Evolutionary conservation across 2,888 invertebrate genomes (phyloP).

Genomic region (Lymantria dispar): DNA sequence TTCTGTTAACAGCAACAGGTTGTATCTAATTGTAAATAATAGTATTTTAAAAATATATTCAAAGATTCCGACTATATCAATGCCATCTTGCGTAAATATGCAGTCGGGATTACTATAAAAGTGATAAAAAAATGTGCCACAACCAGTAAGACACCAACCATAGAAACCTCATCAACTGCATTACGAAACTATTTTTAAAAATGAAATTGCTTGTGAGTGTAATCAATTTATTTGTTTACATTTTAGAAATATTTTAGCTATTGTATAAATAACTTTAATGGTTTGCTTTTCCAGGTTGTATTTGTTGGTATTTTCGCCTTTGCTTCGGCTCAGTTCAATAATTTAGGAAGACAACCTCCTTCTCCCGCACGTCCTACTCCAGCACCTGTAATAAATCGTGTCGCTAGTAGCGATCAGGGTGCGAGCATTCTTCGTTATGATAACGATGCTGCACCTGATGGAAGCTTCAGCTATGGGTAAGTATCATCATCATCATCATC

Average conservation of each 20-base stretch:
- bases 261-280: not conserved
- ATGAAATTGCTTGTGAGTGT: constrained; percentile 61
- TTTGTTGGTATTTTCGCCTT: constrained; percentile 57
- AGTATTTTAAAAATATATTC: constrained; percentile 43
- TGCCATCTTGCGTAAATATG: constrained; percentile 54
- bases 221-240: not conserved
- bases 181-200: constrained; percentile 1
- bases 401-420: constrained; percentile 37
- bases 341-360: constrained; percentile 1
- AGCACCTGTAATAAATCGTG: constrained; percentile 2
- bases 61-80: constrained; percentile 51
- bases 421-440: constrained; percentile 60
- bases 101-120: constrained; percentile 48
- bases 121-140: constrained; percentile 30
- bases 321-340: constrained; percentile 39
- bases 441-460: constrained; percentile 68
- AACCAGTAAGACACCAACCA: constrained; percentile 24
- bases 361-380: not conserved
- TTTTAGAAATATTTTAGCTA: not conserved
- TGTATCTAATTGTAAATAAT: constrained; percentile 38
- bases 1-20: constrained; percentile 21
- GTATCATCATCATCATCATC: constrained; percentile 30
- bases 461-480: constrained; percentile 75
- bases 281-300: constrained; percentile 32
- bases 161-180: constrained; percentile 3